Evolutionary conservation across 1,140 invertebrate species (phyloP), one percentile per base, ranked within the genome.

Genomic region (Kradibia gibbosae): DNA sequence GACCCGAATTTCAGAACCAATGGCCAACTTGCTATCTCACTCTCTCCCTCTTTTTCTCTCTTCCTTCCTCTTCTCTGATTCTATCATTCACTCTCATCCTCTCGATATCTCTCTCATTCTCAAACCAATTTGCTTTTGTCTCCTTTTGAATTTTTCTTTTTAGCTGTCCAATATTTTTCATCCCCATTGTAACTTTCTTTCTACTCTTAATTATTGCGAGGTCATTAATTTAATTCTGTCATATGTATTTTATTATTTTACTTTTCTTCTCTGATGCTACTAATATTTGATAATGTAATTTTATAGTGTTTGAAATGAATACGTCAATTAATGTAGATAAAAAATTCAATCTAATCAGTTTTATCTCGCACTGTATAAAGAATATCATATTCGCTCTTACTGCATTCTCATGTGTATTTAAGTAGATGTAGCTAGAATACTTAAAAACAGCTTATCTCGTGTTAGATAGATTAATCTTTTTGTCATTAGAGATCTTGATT

Each of bases 191-290:
- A 34, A 42, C 50, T 75, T 39, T 75, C 73, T 48, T 34, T 39
- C 57, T 34, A 72, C 60, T 75, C 79, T 81, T 81, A 81, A 81
- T 81, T 81, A 81, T 81, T 55, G 71, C 57, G 48, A 36, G 57
- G 50, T 81, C 72, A 55, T 80, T 80, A 80, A 80, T 80, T 80
- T 39, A 28, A 39, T 74, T 57, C 71, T 74, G 79, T 65, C 79
- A 67, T 57, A 31, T 50, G 25, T 36, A 7, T 2, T 74, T 74
- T 74, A 50, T 74, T 55, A 34, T 34, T 53, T 50, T 15, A 1
- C 13, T 31, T 36, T 73, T 57, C n/a, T 76, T 60, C 53, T 10
- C 39, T 45, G 13, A 20, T 34, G 3, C 45, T 7, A 20, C 45
- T 50, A 53, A 53, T 36, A 22, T n/a, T 25, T 31, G 42, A 71